A percentile compares a stretch with the other conserved stretches of the same genome.
phyloP scores from a whole-genome alignment of 2,113 vertebrate species.

The Oreochromis tanganicae region DNA sequence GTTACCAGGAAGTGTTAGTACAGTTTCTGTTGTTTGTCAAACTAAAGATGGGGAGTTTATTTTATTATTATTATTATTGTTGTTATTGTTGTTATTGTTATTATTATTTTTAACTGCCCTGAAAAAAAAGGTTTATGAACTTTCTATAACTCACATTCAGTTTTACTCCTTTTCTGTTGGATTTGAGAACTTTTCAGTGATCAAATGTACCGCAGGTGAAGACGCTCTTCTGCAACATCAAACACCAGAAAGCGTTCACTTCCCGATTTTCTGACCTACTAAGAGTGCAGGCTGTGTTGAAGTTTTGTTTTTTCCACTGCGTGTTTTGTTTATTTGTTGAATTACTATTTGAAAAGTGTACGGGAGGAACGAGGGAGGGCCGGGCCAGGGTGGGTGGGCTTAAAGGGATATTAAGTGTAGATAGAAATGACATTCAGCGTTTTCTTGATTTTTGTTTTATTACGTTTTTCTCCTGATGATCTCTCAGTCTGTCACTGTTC shows the following conservation, averaged over 20 bases:
- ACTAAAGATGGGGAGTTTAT: background rate
- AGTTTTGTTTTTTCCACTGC: slow-evolving; percentile 52
- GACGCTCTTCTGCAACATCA: background rate
- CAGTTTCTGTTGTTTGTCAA: background rate
- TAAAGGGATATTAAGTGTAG: slow-evolving; percentile 59
- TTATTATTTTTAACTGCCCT: background rate
- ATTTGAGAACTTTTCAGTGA: background rate
- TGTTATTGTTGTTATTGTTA: background rate
- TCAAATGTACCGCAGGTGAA: background rate
- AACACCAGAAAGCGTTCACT: background rate
- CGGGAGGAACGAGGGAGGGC: background rate
- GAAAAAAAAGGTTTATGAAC: background rate
- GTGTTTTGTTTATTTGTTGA: slow-evolving; percentile 60
- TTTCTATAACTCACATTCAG: background rate
- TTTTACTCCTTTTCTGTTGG: background rate
- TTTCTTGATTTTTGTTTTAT: slow-evolving; percentile 1
- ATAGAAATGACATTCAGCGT: slow-evolving; percentile 45
- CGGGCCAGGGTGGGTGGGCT: background rate
- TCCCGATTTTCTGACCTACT: slow-evolving; percentile 15
- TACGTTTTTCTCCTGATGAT: slow-evolving; percentile 37
- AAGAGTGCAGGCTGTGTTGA: slow-evolving; percentile 59
- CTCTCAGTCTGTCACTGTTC: slow-evolving; percentile 65
- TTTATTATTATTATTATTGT: background rate
- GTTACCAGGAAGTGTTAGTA: background rate
- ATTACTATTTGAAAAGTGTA: slow-evolving; percentile 51